Evolutionary conservation across 2,797 vertebrate species (phyloP), one percentile per base, ranked within the genome.

Genomic region (Gallinago stenura): DNA sequence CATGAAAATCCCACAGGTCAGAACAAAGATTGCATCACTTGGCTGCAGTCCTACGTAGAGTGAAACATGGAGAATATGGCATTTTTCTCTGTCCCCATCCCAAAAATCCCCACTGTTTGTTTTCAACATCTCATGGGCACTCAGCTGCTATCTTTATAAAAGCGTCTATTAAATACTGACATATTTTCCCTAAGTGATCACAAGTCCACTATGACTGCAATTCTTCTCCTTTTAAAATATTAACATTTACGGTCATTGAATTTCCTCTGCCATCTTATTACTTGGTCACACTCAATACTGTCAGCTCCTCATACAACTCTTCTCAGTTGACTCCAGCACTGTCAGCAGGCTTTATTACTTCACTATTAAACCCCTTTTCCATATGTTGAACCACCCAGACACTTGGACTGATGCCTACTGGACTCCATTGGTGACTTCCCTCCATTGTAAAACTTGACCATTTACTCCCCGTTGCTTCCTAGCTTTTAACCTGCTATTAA

Each of bases 401-500:
- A 2, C 43, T 66, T 88, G 83, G 61, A 87, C 37, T 84, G 66
- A 62, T 56, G 51, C 60, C 80, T 41, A 24, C 4, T 2, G 35
- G 73, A 72, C 57, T 82, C 60, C 73, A 64, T 1, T 77, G 50
- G 77, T 80, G n/a, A 94, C 46, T 90, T 94, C 58, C 54, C n/a
- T 48, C 24, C 58, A 62, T 8, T 72, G 83, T 53, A 81, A 83
- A 78, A 60, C 33, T 66, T 5, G 0, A 20, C n/a, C 9, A 84
- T 72, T 90, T 76, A 79, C 14, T 79, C 48, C 58, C 56, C 7
- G 12, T 66, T 70, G 48, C 58, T 90, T 90, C 77, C 62, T 78
- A 82, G 72, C 62, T 90, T 97, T 72, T 62, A 93, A 88, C 58
- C 70, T 76, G 65, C 12, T 72, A 30, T 79, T 70, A 87, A 73